Conservation (phyloP, 2,797 vertebrate species). For the Pagetopsis macropterus region DNA sequence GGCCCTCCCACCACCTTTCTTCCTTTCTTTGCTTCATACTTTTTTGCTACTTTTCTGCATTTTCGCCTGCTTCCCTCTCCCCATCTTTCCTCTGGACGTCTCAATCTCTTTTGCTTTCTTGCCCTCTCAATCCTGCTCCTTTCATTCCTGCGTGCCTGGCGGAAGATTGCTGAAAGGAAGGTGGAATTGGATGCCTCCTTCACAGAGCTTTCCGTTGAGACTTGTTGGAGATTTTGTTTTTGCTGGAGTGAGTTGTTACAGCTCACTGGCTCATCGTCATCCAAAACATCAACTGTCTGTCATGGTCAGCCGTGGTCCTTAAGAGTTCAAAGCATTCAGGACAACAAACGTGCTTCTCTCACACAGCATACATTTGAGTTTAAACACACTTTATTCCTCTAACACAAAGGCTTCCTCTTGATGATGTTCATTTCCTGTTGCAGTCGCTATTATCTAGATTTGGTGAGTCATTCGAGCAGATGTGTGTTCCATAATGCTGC, state of each 20-base stretch:
- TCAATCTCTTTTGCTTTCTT: conserved; percentile 70
- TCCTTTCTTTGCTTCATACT: conserved; percentile 39
- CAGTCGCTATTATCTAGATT: conserved; percentile 34
- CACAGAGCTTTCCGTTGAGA: conserved; percentile 69
- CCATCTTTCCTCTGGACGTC: conserved; percentile 48
- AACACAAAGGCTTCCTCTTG: neutral
- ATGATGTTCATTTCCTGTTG: conserved; percentile 1
- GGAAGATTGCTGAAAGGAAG: conserved; percentile 69
- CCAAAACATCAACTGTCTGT: conserved; percentile 62
- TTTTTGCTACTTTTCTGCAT: conserved; percentile 50
- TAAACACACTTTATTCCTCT: neutral
- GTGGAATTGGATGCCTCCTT: conserved; percentile 77
- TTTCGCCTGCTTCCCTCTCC: conserved; percentile 19
- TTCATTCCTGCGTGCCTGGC: conserved; percentile 62
- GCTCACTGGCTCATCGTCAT: conserved; percentile 60
- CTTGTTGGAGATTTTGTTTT: conserved; percentile 66
- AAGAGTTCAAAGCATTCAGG: conserved; percentile 34
- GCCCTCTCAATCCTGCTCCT: conserved; percentile 65
- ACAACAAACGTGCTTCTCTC: conserved; percentile 11
- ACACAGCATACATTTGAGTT: neutral
- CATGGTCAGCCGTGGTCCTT: conserved; percentile 34
- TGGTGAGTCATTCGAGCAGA: conserved; percentile 50
- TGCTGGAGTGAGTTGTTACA: conserved; percentile 69
- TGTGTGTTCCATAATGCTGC: conserved; percentile 31
- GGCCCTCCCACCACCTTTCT: conserved; percentile 35